These are phyloP conservation scores for Turritopsis dohrnii DNA, from an alignment of 30 jellyfish, hydroid and myxozoan species.

Conservation along the genomic window DNA sequence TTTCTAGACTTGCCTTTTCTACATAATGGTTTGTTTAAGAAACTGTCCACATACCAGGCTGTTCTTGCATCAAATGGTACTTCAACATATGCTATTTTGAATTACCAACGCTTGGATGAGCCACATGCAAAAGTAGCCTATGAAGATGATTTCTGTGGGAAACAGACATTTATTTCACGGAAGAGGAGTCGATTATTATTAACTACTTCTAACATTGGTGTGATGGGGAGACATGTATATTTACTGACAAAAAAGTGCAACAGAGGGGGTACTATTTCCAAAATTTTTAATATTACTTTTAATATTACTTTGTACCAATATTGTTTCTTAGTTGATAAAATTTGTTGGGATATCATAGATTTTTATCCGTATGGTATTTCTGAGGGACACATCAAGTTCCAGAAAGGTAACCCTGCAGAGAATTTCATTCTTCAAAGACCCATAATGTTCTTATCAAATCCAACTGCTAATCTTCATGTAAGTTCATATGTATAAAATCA, in stretches of 20 bases:
- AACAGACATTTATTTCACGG: background rate
- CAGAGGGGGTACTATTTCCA: background rate
- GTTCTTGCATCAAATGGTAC: background rate
- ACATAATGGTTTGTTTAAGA: background rate
- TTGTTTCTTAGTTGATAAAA: background rate
- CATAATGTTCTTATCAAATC: background rate
- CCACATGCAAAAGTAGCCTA: background rate
- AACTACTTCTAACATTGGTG: conserved; percentile 2
- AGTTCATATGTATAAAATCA: too few relatives aligned
- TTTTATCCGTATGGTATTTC: background rate
- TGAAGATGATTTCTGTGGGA: background rate
- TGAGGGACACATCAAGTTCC: background rate
- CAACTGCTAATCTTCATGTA: background rate
- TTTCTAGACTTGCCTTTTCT: background rate
- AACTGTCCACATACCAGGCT: background rate
- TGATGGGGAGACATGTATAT: conserved; percentile 1
- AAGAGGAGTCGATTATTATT: background rate
- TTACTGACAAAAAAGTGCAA: background rate
- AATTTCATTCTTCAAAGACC: background rate
- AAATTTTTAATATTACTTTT: too few relatives aligned
- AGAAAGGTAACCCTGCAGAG: background rate
- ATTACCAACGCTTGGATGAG: background rate
- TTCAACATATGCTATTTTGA: conserved; percentile 4
- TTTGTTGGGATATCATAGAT: background rate
- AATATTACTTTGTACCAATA: background rate